Evolutionary conservation across 2,888 invertebrate species (phyloP).

Genomic region (Conchocele bisecta): DNA sequence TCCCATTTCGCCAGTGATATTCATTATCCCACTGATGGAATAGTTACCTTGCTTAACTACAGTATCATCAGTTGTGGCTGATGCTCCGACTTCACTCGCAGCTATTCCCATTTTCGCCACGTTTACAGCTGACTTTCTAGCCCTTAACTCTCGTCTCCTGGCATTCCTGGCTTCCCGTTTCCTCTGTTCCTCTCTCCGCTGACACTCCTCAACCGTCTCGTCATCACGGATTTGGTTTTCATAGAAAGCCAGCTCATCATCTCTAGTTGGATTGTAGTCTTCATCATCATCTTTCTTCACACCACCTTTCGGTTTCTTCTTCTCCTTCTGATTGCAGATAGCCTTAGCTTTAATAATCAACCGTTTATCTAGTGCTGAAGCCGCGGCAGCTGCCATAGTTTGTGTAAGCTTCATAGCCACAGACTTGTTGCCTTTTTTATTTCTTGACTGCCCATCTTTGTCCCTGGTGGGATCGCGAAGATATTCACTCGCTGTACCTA

Average conservation of each 20-base stretch:
- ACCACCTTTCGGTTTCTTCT: constrained; percentile 21
- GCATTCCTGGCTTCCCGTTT: too few species aligned
- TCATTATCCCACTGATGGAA: too few species aligned
- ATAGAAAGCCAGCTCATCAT: not conserved
- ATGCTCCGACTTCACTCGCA: too few species aligned
- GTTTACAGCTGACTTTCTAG: too few species aligned
- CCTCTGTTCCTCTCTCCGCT: too few species aligned
- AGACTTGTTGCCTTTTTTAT: constrained; percentile 11
- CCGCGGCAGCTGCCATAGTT: constrained; percentile 66
- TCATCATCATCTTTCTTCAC: not conserved
- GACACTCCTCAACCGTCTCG: too few species aligned
- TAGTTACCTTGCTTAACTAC: too few species aligned
- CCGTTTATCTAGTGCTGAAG: constrained; percentile 60
- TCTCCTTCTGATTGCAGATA: constrained; percentile 16
- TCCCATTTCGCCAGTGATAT: too few species aligned
- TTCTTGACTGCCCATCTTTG: constrained; percentile 23
- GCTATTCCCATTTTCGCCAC: too few species aligned
- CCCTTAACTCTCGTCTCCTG: too few species aligned
- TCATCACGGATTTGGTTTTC: too few species aligned
- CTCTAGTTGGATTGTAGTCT: not conserved
- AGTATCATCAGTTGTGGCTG: too few species aligned
- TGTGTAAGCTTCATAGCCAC: constrained; percentile 52
- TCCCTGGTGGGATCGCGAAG: not conserved
- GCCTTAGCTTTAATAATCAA: constrained; percentile 34
- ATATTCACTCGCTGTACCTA: constrained; percentile 61